Base-by-base conservation (phyloP, 2,797 vertebrate species). In the Graptemys geographica region DNA sequence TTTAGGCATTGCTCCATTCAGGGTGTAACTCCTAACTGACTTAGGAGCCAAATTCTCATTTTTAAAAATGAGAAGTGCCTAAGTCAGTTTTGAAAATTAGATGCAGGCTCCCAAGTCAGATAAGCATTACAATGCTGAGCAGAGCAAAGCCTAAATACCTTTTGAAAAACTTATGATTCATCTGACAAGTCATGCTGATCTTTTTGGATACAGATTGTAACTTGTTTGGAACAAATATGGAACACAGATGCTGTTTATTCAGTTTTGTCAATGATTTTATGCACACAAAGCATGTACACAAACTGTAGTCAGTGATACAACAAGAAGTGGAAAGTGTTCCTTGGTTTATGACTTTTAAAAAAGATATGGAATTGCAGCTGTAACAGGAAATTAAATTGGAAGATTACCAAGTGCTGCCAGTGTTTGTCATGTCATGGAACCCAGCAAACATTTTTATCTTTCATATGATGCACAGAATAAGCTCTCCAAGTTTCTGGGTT, bases 361-460 rank as follows among this genome's bases (percentile, higher is more conserved):
- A 82, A 92, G 44, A 89, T 18, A 81, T 85, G 84, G 90, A 89
- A 78, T 78, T 95, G 79, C 62, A 90, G 95, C 65, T 78, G 59
- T 53, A 65, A n/a, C 84, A 86, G 87, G 91, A 97, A 96, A 90
- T 92, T 83, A 90, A 81, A 87, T 65, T 91, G 69, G 53, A 91
- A 89, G 47, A 81, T 91, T 91, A 47, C 33, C 72, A 55, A 19
- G 84, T 84, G 49, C 11, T 83, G 4, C 72, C 44, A 49, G 28
- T 55, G 85, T 69, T 49, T 81, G 84, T 44, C 51, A 37, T 55
- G 33, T 44, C 52, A 19, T 81, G 62, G 44, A 86, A 90, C 16
- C 9, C 55, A 79, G 85, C 37, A 65, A 44, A 5, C 80, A 33
- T 23, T 18, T 57, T 6, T 56, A 52, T 62, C 81, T 81, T 72